phyloP scores from a whole-genome alignment of 1,140 invertebrate species.

The Mya arenaria region DNA sequence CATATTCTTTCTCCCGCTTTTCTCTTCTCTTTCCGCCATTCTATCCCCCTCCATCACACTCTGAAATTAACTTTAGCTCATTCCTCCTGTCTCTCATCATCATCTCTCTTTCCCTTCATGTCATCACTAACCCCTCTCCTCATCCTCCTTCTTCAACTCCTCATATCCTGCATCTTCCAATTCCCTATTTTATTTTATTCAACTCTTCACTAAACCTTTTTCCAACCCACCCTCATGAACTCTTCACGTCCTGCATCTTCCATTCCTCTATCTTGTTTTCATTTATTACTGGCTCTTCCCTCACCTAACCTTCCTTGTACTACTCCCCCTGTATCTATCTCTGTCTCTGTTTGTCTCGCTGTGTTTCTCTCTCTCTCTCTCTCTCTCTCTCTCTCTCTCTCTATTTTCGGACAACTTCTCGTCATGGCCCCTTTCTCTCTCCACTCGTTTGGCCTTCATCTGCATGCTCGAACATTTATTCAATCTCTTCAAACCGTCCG shows the following conservation, averaged over 20 bases:
- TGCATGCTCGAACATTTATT: too few relatives aligned
- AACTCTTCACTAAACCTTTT: not conserved
- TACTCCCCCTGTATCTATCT: not conserved
- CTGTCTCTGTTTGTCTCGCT: not conserved
- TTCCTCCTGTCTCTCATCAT: too few relatives aligned
- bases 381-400: not conserved
- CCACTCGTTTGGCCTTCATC: too few relatives aligned
- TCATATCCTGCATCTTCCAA: not conserved
- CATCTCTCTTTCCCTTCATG: not conserved
- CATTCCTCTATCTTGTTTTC: too few relatives aligned
- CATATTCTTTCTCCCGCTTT: too few relatives aligned
- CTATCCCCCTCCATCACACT: too few relatives aligned
- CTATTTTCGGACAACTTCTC: too few relatives aligned
- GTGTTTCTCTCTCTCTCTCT: not conserved
- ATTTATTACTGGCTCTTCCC: not conserved
- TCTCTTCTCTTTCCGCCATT: too few relatives aligned
- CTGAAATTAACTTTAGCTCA: too few relatives aligned
- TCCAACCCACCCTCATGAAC: not conserved
- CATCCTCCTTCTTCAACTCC: not conserved
- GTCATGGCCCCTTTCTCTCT: too few relatives aligned
- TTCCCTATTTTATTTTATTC: not conserved
- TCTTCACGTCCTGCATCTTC: not conserved
- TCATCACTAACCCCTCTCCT: not conserved
- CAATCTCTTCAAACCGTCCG: too few relatives aligned
- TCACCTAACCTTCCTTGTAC: not conserved